Base-by-base conservation (phyloP, 2,113 vertebrate genomes). In the Indicator indicator region DNA sequence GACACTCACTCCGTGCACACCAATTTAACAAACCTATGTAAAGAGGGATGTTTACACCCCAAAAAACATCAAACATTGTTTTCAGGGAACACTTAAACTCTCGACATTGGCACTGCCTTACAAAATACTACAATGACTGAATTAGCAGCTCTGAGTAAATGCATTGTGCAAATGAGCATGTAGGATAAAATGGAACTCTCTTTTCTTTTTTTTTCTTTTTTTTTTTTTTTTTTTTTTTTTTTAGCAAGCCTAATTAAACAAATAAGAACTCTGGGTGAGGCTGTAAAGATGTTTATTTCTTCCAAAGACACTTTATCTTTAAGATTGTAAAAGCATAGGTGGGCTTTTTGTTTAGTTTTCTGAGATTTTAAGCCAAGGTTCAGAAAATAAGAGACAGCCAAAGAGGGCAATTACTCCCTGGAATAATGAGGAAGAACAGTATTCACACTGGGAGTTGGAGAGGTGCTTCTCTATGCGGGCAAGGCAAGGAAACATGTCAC, bases 181-280 rank as follows among this genome's bases (percentile, higher is more conserved):
- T 36, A 67, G 44, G 28, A 55, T 28, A 63, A 79, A 69, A 62
- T 4, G 46, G 56, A 76, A 76, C 36, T 55, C 18, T 46, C 73
- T 46, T 20, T 78, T 64, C 42, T 77, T 44, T 15, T 30, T 32
- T 21, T 73, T 58, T 46, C 40, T 75, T 46, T 20, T 78, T 64
- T 46, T 77, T 44, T 15, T 30, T 32, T 46, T 46, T 75, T 46
- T 20, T 78, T 64, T 46, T 77, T 44, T 15, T 30, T 32, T 21
- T 73, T 58, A 86, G 23, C 40, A 83, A 92, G 83, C 60, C n/a
- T 86, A 87, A 81, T 88, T 73, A 70, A 83, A 86, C 62, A 56
- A 83, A 30, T 44, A 63, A 70, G 28, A 70, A 33, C 56, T 14
- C 9, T n/a, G 33, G 23, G 62, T 15, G 33, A 77, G 67, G 59